phyloP scores from a whole-genome alignment of 2,888 invertebrate species.

The Melanostoma mellinum region DNA sequence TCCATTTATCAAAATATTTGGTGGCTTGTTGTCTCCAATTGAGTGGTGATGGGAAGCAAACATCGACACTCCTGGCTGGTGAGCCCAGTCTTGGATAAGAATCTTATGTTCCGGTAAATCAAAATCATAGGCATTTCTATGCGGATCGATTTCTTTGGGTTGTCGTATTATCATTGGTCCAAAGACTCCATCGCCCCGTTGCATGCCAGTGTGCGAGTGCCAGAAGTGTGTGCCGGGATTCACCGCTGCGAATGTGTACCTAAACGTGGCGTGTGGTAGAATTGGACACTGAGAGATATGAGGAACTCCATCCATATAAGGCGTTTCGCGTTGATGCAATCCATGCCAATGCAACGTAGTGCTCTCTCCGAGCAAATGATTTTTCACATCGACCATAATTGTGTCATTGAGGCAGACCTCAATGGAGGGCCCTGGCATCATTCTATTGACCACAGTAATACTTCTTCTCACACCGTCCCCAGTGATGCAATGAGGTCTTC shows the following conservation, averaged over 20 bases:
- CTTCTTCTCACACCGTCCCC: constrained; percentile 91
- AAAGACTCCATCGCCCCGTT: constrained; percentile 92
- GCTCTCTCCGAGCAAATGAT: constrained; percentile 89
- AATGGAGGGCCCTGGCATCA: constrained; percentile 93
- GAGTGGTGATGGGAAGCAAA: constrained; percentile 94
- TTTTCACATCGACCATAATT: constrained; percentile 91
- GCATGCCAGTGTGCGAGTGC: constrained; percentile 92
- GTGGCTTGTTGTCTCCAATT: constrained; percentile 91
- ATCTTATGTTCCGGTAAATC: constrained; percentile 90
- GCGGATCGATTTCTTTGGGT: constrained; percentile 86
- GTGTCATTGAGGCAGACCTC: constrained; percentile 94
- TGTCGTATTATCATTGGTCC: constrained; percentile 90
- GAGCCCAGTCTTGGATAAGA: constrained; percentile 92
- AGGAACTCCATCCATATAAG: constrained; percentile 95
- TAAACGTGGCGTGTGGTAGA: constrained; percentile 88
- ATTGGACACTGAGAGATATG: constrained; percentile 94
- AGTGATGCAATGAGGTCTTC: constrained; percentile 90
- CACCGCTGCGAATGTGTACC: constrained; percentile 88
- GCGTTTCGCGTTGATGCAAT: constrained; percentile 89
- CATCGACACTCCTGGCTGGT: constrained; percentile 87
- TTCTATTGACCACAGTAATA: constrained; percentile 91
- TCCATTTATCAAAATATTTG: constrained; percentile 92
- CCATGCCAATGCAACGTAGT: constrained; percentile 97
- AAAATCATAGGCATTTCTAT: constrained; percentile 88
- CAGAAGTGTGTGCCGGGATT: constrained; percentile 93